Evolutionary conservation across 2,113 vertebrate genomes (phyloP).

Genomic region (Pelmatolapia mariae): DNA sequence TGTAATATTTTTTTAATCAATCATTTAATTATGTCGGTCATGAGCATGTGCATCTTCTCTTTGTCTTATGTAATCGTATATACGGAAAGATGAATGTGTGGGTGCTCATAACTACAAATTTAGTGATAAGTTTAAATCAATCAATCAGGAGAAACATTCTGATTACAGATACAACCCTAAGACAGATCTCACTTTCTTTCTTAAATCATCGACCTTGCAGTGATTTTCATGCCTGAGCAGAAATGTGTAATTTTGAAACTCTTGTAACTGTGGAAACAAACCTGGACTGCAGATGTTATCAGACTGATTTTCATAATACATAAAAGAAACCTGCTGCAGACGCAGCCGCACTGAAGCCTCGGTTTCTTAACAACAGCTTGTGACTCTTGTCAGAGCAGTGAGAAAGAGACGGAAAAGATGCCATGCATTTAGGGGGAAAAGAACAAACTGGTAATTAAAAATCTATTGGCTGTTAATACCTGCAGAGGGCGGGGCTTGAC

Average conservation of each 20-base stretch:
- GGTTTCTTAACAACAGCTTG: not conserved
- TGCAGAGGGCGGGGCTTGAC: constrained; percentile 15
- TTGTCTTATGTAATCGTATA: not conserved
- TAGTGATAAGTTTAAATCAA: not conserved
- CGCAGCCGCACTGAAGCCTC: not conserved
- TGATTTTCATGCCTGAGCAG: not conserved
- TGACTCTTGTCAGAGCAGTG: not conserved
- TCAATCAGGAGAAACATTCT: not conserved
- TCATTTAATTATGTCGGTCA: not conserved
- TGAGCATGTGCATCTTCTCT: not conserved
- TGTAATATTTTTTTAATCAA: not conserved
- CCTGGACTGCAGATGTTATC: accelerated
- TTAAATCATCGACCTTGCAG: not conserved
- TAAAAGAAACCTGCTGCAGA: not conserved
- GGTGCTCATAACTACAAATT: not conserved
- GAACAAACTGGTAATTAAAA: not conserved
- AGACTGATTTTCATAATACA: not conserved
- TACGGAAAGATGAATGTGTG: not conserved
- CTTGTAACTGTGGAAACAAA: not conserved
- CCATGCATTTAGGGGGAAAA: not conserved
- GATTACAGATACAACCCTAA: not conserved
- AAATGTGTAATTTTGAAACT: not conserved
- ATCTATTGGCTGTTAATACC: constrained; percentile 23
- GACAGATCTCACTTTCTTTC: not conserved
- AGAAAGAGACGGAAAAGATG: not conserved